Percentiles rank a stretch among this genome's conserved stretches.
These are phyloP conservation scores for Myotis findleyi DNA, from an alignment of 2,797 vertebrate genomes.

Conservation along the genomic window DNA sequence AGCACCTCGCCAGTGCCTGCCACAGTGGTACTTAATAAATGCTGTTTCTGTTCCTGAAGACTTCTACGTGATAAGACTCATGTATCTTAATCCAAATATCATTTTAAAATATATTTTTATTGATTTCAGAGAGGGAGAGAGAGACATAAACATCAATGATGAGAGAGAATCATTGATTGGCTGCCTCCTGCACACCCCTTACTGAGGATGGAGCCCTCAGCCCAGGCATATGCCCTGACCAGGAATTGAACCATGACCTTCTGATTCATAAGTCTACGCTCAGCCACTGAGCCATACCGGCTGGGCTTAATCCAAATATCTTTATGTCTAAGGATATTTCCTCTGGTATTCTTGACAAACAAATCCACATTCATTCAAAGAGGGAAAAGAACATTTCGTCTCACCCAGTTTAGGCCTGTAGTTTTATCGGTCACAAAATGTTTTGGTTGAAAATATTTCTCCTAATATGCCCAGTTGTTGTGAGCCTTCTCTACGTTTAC, in stretches of 20 bases:
- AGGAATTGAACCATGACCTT: too few relatives aligned
- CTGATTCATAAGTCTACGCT: too few relatives aligned
- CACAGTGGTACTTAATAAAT: background rate
- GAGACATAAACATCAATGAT: too few relatives aligned
- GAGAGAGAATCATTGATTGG: too few relatives aligned
- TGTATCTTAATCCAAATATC: background rate
- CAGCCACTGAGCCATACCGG: too few relatives aligned
- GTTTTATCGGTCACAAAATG: slow-evolving; percentile 5
- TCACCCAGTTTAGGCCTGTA: background rate
- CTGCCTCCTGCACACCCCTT: too few relatives aligned
- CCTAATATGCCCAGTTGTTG: background rate
- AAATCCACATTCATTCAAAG: background rate
- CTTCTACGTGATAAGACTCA: background rate
- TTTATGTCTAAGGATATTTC: background rate
- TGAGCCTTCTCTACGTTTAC: background rate
- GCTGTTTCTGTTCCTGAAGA: slow-evolving; percentile 3
- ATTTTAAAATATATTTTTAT: too few relatives aligned
- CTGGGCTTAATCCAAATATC: background rate
- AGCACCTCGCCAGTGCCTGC: background rate
- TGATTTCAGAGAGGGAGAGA: too few relatives aligned
- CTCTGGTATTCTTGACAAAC: background rate
- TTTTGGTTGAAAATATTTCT: slow-evolving; percentile 15
- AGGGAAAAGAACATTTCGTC: background rate
- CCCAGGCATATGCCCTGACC: too few relatives aligned
- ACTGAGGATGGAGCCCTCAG: too few relatives aligned